phyloP scores from a whole-genome alignment of 2,888 invertebrate species.

The Drosophila kambysellisi region DNA sequence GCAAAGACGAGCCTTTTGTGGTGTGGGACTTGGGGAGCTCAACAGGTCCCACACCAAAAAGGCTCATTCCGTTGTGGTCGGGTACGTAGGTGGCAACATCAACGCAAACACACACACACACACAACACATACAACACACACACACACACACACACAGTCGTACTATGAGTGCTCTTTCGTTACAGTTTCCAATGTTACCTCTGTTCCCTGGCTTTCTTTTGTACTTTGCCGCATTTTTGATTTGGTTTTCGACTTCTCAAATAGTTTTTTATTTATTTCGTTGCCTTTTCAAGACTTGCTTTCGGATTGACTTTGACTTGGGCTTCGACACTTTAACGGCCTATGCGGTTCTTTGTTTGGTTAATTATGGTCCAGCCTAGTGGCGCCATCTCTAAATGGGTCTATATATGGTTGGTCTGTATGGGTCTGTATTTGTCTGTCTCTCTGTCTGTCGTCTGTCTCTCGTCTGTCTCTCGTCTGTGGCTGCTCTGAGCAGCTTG shows the following conservation, averaged over 20 bases:
- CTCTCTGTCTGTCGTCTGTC: too few relatives aligned
- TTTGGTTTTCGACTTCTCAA: constrained; percentile 68
- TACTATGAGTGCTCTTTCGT: constrained; percentile 54
- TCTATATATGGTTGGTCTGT: background rate
- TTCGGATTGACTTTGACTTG: constrained; percentile 37
- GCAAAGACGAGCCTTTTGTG: constrained; percentile 21
- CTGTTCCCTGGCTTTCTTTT: constrained; percentile 59
- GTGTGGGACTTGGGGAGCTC: constrained; percentile 34
- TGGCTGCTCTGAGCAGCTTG: constrained; percentile 19
- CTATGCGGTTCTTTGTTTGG: constrained; percentile 72
- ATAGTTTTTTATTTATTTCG: constrained; percentile 51
- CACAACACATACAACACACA: constrained; percentile 13
- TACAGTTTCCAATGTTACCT: constrained; percentile 67
- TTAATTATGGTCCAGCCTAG: constrained; percentile 71
- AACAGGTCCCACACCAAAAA: constrained; percentile 41
- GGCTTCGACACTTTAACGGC: constrained; percentile 75
- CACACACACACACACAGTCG: constrained; percentile 12
- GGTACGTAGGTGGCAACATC: constrained; percentile 66
- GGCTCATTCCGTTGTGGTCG: constrained; percentile 23
- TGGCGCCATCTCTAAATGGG: constrained; percentile 49
- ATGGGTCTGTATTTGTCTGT: constrained; percentile 9
- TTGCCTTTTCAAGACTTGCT: constrained; percentile 43
- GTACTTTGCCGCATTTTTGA: constrained; percentile 78
- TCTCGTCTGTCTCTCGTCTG: constrained; percentile 4
- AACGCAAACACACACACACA: constrained; percentile 27